phyloP scores from a whole-genome alignment of 2,797 vertebrate genomes.

The Cirrhinus molitorella region DNA sequence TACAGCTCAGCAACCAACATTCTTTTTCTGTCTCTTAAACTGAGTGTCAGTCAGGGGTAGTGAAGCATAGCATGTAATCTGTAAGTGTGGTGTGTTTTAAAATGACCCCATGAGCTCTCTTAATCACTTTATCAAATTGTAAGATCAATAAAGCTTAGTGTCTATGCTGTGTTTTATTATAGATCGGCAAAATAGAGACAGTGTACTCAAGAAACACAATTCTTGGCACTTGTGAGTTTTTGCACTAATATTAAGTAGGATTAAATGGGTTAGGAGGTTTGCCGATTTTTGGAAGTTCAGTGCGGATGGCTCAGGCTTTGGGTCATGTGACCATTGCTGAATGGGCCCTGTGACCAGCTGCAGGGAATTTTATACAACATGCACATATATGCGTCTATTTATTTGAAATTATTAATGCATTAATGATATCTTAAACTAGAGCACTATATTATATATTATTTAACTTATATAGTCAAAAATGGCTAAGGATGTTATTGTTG shows the following conservation, averaged over 20 bases:
- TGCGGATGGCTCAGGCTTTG: slow-evolving; percentile 61
- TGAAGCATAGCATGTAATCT: slow-evolving; percentile 67
- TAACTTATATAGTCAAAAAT: neutral
- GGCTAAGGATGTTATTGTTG: neutral
- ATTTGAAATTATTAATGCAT: neutral
- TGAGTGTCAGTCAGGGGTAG: slow-evolving; percentile 66
- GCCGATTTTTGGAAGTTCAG: slow-evolving; percentile 34
- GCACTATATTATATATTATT: neutral
- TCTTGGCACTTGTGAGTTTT: slow-evolving; percentile 92
- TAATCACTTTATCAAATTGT: slow-evolving; percentile 84
- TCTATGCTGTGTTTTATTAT: slow-evolving; percentile 83
- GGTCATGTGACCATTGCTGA: slow-evolving; percentile 90
- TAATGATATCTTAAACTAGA: neutral
- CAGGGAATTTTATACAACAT: slow-evolving; percentile 36
- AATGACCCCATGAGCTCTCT: slow-evolving; percentile 72
- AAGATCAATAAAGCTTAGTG: slow-evolving; percentile 87
- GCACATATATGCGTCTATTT: neutral
- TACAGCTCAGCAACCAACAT: slow-evolving; percentile 41
- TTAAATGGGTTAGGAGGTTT: slow-evolving; percentile 78
- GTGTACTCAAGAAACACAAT: slow-evolving; percentile 89
- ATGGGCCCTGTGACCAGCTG: slow-evolving; percentile 69
- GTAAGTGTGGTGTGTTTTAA: slow-evolving; percentile 70
- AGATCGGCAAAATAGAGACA: slow-evolving; percentile 84
- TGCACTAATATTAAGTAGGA: slow-evolving; percentile 94
- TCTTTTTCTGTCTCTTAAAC: slow-evolving; percentile 61